Evolutionary conservation across 2,797 vertebrate genomes (phyloP), one percentile per base, ranked within the genome.

Genomic region (Threskiornis aethiopicus): DNA sequence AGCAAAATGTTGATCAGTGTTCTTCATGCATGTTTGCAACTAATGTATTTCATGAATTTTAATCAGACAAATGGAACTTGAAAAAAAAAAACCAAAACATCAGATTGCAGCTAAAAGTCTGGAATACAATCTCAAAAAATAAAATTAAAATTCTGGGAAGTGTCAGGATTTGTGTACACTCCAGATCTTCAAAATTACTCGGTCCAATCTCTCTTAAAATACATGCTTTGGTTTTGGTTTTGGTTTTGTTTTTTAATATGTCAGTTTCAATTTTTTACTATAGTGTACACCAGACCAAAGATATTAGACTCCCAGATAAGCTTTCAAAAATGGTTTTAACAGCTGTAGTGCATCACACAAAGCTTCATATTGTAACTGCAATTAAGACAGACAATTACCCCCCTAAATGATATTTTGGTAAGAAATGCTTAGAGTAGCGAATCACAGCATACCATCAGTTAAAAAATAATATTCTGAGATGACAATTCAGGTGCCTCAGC

Each of bases 11-110:
- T 57, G 6, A 82, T 76, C 16, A 13, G 14, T 22, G 47, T 12
- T 86, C 15, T 28, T 79, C 11, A 26, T 3, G 6, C 11, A 69
- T 20, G 16, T 51, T 87, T 42, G 21, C 25, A 59, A 66, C 4
- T 59, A 14, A 14, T 1, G 3, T 6, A 66, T 26, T 61, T 61
- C 0, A 52, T 22, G 0, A 39, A 39, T 37, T 71, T 84, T 52
- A 52, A 35, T 58, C 12, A 29, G 14, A 80, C 15, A 77, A 77
- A 20, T 5, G 3, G 35, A 82, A 78, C 9, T 59, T n/a, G 4
- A 52, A 28, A 62, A 49, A 5, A 57, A 28, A 62, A 49, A 61
- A 49, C n/a, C n/a, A n/a, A 17, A 29, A 24, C 5, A 15, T 42
- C 11, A 67, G 57, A 37, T 21, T 62, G 42, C 13, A 55, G 13